A percentile compares a stretch with the other conserved stretches of the same genome.
These are phyloP conservation scores for Apostichopus japonicus DNA, from an alignment of 35 echinoderm and acorn worm genomes.

Conservation along the genomic window DNA sequence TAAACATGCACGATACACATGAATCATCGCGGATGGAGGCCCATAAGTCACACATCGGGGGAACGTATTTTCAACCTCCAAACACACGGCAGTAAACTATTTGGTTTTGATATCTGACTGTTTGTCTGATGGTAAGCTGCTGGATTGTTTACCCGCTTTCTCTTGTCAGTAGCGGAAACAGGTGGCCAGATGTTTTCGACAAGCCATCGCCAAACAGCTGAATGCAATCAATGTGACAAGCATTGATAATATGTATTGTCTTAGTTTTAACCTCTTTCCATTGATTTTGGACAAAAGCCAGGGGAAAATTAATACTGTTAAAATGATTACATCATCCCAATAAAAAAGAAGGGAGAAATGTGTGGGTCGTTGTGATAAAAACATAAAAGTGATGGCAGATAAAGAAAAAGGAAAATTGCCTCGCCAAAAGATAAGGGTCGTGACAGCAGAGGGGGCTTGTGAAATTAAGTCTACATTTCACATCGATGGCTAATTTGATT, in stretches of 20 bases:
- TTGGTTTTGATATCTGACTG: background rate
- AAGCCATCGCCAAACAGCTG: background rate
- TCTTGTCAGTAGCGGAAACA: background rate
- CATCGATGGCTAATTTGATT: too few species aligned
- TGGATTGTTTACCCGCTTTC: background rate
- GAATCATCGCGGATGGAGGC: background rate
- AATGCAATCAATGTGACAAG: background rate
- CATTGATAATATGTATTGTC: background rate
- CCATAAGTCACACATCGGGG: background rate
- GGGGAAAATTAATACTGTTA: too few species aligned
- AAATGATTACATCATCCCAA: too few species aligned
- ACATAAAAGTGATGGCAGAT: too few species aligned
- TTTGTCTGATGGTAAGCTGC: background rate
- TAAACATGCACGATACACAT: background rate
- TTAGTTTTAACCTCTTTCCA: background rate
- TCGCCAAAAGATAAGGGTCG: too few species aligned
- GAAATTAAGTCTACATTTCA: too few species aligned
- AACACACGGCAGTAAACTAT: background rate
- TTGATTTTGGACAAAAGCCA: constrained; percentile 20
- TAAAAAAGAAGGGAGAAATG: too few species aligned
- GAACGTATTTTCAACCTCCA: background rate
- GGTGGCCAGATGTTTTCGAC: constrained; percentile 14
- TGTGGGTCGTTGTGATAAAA: too few species aligned
- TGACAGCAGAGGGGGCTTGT: too few species aligned
- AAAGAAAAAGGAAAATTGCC: too few species aligned